Conservation (phyloP, 2,888 invertebrate species). For the Drosophila koepferae region DNA sequence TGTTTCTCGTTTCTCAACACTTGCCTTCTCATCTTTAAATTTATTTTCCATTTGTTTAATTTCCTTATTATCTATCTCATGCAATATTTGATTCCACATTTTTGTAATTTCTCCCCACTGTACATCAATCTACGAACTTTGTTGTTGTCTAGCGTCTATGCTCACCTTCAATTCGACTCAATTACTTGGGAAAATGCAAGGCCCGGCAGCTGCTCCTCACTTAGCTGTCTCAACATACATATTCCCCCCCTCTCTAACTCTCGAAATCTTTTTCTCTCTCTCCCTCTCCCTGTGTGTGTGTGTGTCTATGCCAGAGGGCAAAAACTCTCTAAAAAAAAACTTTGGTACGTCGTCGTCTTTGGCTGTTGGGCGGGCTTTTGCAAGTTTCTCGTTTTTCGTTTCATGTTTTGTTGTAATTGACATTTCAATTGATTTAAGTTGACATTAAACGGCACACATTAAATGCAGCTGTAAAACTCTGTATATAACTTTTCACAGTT, state of each 20-base stretch:
- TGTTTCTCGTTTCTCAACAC: too few relatives aligned
- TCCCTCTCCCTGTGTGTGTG: not conserved
- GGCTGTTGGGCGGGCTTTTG: slow-evolving; percentile 20
- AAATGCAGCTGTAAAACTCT: slow-evolving; percentile 49
- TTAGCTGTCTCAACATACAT: slow-evolving; percentile 1
- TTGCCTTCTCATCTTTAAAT: not conserved
- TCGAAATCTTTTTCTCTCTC: not conserved
- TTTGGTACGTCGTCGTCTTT: slow-evolving; percentile 25
- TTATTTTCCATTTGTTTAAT: not conserved
- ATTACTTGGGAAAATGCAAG: slow-evolving; percentile 57
- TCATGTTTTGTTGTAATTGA: slow-evolving; percentile 73
- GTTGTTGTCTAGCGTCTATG: slow-evolving; percentile 40
- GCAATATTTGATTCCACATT: not conserved
- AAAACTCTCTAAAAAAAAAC: slow-evolving; percentile 23
- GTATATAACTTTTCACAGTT: slow-evolving; percentile 18
- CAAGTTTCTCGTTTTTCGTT: slow-evolving; percentile 36
- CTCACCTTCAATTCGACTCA: slow-evolving; percentile 67
- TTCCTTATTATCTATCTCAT: too few relatives aligned
- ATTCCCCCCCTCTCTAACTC: too few relatives aligned
- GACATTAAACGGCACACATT: slow-evolving; percentile 71
- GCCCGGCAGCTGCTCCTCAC: slow-evolving; percentile 20
- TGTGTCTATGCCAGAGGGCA: slow-evolving; percentile 12
- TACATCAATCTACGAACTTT: slow-evolving; percentile 11
- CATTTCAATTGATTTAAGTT: slow-evolving; percentile 78
- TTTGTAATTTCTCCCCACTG: slow-evolving; percentile 28